Evolutionary conservation across 2,888 invertebrate genomes (phyloP).

Genomic region (Andricus quercusramuli): DNA sequence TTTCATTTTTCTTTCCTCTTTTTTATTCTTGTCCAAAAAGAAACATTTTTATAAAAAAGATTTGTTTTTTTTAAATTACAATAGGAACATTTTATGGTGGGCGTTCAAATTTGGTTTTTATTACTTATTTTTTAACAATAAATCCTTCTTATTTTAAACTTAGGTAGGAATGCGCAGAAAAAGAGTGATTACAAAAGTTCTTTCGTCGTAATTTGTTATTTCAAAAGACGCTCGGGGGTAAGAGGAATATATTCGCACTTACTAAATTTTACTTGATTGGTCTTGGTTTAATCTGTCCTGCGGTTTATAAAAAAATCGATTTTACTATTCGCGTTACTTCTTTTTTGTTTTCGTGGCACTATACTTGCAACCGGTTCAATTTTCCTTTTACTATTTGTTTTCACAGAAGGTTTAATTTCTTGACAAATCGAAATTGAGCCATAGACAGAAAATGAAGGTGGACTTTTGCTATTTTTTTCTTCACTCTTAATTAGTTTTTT

Average conservation of each 20-base stretch:
- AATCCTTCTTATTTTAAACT: neutral
- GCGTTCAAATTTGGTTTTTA: too few species aligned
- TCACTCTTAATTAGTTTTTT: neutral
- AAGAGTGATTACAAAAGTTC: neutral
- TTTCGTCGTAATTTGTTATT: neutral
- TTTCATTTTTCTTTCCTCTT: too few species aligned
- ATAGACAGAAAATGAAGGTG: too few species aligned
- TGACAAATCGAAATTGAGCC: too few species aligned
- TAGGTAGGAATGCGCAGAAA: neutral
- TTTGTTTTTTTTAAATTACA: too few species aligned
- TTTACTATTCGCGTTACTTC: neutral
- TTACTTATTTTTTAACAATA: neutral
- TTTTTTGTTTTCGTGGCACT: neutral
- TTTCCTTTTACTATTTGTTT: too few species aligned
- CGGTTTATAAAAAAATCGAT: neutral
- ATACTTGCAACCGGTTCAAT: too few species aligned
- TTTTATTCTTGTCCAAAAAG: too few species aligned
- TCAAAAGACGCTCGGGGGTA: neutral
- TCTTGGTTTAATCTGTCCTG: neutral
- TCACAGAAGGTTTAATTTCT: too few species aligned
- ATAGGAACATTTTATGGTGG: too few species aligned
- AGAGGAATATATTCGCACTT: neutral
- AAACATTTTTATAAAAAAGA: too few species aligned
- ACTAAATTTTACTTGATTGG: neutral
- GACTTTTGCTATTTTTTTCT: neutral